Conservation (phyloP, 53 echinoderm and acorn worm genomes). For the Actinopyga echinites region DNA sequence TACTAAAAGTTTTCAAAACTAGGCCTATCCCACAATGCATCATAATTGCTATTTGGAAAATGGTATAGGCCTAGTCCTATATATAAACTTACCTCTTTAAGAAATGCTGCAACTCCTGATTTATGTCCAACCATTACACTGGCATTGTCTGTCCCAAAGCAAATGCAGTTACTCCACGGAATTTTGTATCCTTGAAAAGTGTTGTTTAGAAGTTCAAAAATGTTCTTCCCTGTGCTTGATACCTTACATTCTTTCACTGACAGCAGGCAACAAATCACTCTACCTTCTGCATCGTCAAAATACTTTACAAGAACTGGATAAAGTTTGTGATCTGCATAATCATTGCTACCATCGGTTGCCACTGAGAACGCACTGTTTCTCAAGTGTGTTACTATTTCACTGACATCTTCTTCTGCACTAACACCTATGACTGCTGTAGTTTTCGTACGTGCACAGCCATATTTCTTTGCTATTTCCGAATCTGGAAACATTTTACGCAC, state of each 20-base stretch:
- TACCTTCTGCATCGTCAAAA: neutral
- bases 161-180: neutral
- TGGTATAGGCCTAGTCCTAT: too few species aligned
- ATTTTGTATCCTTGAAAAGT: neutral
- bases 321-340: too few species aligned
- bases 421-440: slow-evolving; percentile 29
- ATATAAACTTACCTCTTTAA: neutral
- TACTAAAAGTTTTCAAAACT: too few species aligned
- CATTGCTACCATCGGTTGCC: neutral
- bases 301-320: too few species aligned
- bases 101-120: slow-evolving; percentile 4
- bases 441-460: slow-evolving; percentile 52
- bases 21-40: too few species aligned
- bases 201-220: neutral
- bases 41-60: too few species aligned
- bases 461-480: slow-evolving; percentile 53
- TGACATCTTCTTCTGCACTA: neutral
- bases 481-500: slow-evolving; percentile 63
- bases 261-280: neutral
- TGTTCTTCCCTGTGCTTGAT: neutral
- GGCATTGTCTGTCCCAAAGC: neutral
- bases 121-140: neutral
- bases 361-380: neutral
- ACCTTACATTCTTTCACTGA: neutral
- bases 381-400: neutral